Conservation (phyloP, 2,113 vertebrate genomes). For the Arizona elegans region DNA sequence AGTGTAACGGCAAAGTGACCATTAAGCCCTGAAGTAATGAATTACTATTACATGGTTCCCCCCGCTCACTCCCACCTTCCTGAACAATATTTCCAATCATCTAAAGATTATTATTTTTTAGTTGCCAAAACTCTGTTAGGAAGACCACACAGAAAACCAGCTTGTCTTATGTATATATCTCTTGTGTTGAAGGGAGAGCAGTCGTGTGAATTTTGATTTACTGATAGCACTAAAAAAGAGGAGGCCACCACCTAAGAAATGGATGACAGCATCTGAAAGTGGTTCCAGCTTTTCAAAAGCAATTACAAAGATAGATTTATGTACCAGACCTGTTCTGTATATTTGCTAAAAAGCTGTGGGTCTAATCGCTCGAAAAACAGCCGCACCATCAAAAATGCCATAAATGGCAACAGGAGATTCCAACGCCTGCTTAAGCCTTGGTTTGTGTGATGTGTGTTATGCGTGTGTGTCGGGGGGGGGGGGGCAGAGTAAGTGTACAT, state of each 20-base stretch:
- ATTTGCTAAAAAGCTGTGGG: conserved; percentile 64
- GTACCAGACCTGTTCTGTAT: conserved; percentile 56
- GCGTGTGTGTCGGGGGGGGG: background rate
- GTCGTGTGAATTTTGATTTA: conserved; percentile 57
- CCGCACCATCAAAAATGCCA: conserved; percentile 35
- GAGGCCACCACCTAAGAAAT: conserved; percentile 53
- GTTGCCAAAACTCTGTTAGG: conserved; percentile 49
- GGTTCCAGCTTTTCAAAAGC: conserved; percentile 64
- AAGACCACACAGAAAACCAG: conserved; percentile 52
- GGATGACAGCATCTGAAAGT: conserved; percentile 54
- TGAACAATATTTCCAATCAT: conserved; percentile 19
- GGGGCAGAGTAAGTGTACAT: background rate
- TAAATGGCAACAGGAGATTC: conserved; percentile 40
- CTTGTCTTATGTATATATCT: conserved; percentile 29
- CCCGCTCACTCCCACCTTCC: background rate
- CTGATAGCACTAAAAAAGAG: conserved; percentile 43
- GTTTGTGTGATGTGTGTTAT: background rate
- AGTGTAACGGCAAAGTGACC: background rate
- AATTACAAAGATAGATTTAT: conserved; percentile 62
- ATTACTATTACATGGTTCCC: background rate
- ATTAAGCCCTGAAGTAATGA: background rate
- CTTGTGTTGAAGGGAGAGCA: conserved; percentile 29
- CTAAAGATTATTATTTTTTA: conserved; percentile 49
- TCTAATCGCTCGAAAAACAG: conserved; percentile 61
- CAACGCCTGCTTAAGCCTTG: conserved; percentile 2